Evolutionary conservation across 2,113 vertebrate genomes (phyloP).

Genomic region (Lutjanus erythropterus): DNA sequence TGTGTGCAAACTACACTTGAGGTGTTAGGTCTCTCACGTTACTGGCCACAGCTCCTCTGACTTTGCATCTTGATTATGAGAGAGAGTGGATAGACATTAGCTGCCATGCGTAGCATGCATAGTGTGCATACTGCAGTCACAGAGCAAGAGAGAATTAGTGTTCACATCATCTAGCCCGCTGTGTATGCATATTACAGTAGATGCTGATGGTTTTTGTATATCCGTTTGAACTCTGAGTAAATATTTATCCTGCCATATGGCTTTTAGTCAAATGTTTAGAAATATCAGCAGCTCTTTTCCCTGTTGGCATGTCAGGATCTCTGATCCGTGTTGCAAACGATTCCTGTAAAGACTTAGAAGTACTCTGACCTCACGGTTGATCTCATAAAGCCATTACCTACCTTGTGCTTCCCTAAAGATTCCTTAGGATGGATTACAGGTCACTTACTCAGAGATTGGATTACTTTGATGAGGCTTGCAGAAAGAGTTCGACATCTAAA

Average conservation of each 20-base stretch:
- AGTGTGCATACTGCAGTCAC: neutral
- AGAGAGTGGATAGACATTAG: neutral
- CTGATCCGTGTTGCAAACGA: slow-evolving; percentile 10
- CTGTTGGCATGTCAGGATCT: slow-evolving; percentile 1
- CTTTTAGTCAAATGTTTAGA: slow-evolving; percentile 46
- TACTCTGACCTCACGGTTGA: slow-evolving; percentile 44
- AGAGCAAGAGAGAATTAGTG: neutral
- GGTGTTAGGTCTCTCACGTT: neutral
- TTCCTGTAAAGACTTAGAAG: neutral
- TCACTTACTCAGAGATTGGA: slow-evolving; percentile 15
- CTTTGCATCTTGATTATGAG: too few relatives aligned
- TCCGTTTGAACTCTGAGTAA: slow-evolving; percentile 34
- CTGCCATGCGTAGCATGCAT: neutral
- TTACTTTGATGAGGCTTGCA: slow-evolving; percentile 44
- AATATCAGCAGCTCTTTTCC: neutral
- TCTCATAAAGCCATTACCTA: slow-evolving; percentile 67
- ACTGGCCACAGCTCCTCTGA: neutral
- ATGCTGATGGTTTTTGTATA: slow-evolving; percentile 28
- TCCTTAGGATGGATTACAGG: slow-evolving; percentile 62
- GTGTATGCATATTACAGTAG: slow-evolving; percentile 26
- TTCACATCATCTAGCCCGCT: slow-evolving; percentile 5
- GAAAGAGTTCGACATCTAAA: slow-evolving; percentile 19
- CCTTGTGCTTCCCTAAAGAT: slow-evolving; percentile 28
- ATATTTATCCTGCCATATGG: slow-evolving; percentile 46
- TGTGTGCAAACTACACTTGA: neutral